These are phyloP conservation scores for Phrynosoma platyrhinos DNA, from an alignment of 2,113 vertebrate species.

Conservation along the genomic window DNA sequence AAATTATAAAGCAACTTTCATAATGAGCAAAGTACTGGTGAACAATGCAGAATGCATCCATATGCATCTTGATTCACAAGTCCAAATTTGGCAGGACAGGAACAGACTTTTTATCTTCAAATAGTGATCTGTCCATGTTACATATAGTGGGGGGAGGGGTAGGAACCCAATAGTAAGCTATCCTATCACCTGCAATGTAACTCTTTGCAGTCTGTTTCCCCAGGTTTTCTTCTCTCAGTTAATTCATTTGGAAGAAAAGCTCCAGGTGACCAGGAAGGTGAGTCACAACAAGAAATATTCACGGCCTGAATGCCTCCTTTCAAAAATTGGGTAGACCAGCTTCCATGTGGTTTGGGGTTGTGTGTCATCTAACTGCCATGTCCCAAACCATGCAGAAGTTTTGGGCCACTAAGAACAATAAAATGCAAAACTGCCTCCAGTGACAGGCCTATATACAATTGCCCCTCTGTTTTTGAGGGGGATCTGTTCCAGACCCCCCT, in stretches of 20 bases:
- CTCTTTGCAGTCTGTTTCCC: background rate
- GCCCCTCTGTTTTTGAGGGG: no score
- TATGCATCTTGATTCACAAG: background rate
- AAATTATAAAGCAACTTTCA: background rate
- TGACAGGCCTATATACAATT: no score
- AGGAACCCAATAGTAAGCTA: background rate
- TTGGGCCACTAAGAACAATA: background rate
- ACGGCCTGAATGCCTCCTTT: no score
- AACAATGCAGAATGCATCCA: background rate
- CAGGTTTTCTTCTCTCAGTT: background rate
- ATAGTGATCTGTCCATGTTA: background rate
- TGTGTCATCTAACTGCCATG: no score
- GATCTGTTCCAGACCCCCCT: no score
- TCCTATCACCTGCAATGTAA: no score
- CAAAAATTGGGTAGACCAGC: no score
- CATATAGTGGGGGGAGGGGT: fast-evolving
- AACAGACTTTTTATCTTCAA: background rate
- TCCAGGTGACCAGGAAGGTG: no score
- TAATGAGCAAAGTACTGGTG: background rate
- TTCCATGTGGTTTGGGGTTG: no score
- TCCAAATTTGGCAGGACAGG: background rate
- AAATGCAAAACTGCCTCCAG: background rate
- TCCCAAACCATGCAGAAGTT: background rate
- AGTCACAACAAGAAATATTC: no score
- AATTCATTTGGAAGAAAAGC: background rate